Evolutionary conservation across 2,888 invertebrate species (phyloP).

Genomic region (Drosophila mayaguana): DNA sequence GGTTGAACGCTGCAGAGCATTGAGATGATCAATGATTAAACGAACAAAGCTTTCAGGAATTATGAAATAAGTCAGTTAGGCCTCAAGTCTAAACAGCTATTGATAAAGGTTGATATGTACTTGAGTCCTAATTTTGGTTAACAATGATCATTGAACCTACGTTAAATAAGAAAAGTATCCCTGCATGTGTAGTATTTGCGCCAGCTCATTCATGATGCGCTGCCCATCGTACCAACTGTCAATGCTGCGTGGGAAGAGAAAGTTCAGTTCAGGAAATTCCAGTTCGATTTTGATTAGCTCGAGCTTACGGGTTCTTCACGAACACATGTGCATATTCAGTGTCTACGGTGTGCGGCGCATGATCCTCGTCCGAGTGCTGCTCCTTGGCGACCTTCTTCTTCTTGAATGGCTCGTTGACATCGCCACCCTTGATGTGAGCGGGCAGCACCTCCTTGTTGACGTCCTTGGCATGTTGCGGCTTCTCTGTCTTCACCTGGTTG

Average conservation of each 20-base stretch:
- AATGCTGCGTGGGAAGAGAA: conserved; percentile 83
- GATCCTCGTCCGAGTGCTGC: conserved; percentile 85
- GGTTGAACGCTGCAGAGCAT: conserved; percentile 87
- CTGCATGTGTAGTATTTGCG: conserved; percentile 88
- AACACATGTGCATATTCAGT: conserved; percentile 92
- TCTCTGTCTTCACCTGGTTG: conserved; percentile 66
- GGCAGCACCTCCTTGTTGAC: conserved; percentile 83
- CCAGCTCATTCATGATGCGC: conserved; percentile 89
- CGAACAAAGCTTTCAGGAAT: background rate
- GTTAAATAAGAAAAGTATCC: conserved; percentile 85
- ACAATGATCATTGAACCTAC: conserved; percentile 49
- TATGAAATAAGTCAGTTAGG: background rate
- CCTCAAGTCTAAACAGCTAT: background rate
- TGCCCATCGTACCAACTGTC: conserved; percentile 91
- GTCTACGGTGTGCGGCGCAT: conserved; percentile 89
- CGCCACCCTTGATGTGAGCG: conserved; percentile 81
- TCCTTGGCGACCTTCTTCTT: conserved; percentile 83
- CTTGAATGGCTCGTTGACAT: conserved; percentile 76
- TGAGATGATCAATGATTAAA: background rate
- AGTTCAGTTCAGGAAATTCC: background rate
- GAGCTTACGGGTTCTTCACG: conserved; percentile 89
- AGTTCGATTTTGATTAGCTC: rapidly evolving
- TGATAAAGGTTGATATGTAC: background rate
- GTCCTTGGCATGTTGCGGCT: conserved; percentile 38
- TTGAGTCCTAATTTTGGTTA: background rate